These are phyloP conservation scores for Gallinago paraguaiae DNA, from an alignment of 2,113 vertebrate genomes.

Conservation along the genomic window DNA sequence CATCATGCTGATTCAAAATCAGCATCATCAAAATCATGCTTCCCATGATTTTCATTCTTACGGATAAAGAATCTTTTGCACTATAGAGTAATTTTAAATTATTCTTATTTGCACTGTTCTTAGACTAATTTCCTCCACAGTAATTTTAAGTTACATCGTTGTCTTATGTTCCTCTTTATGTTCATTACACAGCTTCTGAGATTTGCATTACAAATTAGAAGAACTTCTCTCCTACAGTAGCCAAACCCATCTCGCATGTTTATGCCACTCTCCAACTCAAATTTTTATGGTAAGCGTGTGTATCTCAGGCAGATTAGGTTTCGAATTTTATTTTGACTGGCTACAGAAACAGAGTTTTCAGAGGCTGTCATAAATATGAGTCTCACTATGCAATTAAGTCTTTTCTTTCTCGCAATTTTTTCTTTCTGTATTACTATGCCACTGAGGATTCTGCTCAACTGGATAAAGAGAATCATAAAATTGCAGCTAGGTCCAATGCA, in stretches of 20 bases:
- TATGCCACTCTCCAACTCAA: neutral
- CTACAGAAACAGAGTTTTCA: neutral
- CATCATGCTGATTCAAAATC: too few relatives aligned
- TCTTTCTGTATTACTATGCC: neutral
- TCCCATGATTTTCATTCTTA: neutral
- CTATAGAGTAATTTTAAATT: neutral
- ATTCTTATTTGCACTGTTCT: neutral
- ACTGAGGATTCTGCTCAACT: neutral
- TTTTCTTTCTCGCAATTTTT: neutral
- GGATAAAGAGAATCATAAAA: neutral
- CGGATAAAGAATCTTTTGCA: neutral
- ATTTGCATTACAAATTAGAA: conserved; percentile 10
- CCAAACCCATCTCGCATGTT: neutral
- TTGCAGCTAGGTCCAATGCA: neutral
- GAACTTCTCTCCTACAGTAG: neutral
- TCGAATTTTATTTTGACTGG: neutral
- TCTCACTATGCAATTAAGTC: neutral
- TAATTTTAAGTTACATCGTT: conserved; percentile 16
- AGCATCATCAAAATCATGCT: neutral
- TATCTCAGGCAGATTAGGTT: neutral
- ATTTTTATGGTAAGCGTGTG: neutral
- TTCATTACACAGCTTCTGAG: neutral
- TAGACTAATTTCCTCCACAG: neutral
- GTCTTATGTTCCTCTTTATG: neutral
- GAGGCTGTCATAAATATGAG: neutral